Percentiles rank a stretch among this genome's conserved stretches.
These are phyloP conservation scores for Tragelaphus strepsiceros DNA, from an alignment of 2,113 vertebrate genomes.

Conservation along the genomic window DNA sequence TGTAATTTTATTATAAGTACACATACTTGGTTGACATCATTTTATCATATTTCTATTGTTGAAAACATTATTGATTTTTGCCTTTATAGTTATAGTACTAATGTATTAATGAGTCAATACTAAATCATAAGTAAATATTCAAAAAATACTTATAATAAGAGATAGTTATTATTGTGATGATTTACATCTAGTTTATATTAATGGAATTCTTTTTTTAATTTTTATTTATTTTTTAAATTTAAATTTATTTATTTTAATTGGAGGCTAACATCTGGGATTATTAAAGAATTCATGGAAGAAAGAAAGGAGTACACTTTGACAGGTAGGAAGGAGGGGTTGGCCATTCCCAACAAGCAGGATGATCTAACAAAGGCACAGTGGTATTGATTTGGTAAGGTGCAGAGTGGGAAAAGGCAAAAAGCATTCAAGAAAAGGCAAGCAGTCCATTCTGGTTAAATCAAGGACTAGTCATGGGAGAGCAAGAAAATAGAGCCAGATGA, in stretches of 20 bases:
- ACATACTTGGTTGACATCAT: not conserved
- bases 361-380: not conserved
- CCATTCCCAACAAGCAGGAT: not conserved
- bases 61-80: not conserved
- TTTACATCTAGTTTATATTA: not conserved
- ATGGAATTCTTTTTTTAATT: not conserved
- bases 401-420: not conserved
- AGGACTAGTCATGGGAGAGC: not conserved
- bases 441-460: not conserved
- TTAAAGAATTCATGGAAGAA: not conserved
- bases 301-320: not conserved
- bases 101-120: not conserved
- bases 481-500: not conserved
- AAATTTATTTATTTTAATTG: too few species aligned
- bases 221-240: too few species aligned
- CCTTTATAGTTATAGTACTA: not conserved
- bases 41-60: not conserved
- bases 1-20: not conserved
- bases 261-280: not conserved
- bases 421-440: not conserved
- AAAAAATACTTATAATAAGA: not conserved
- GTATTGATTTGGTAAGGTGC: not conserved
- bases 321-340: not conserved
- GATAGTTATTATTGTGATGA: not conserved
- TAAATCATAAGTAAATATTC: not conserved